These are phyloP conservation scores for Aleadryas rufinucha DNA, from an alignment of 2,113 vertebrate species.

Conservation along the genomic window DNA sequence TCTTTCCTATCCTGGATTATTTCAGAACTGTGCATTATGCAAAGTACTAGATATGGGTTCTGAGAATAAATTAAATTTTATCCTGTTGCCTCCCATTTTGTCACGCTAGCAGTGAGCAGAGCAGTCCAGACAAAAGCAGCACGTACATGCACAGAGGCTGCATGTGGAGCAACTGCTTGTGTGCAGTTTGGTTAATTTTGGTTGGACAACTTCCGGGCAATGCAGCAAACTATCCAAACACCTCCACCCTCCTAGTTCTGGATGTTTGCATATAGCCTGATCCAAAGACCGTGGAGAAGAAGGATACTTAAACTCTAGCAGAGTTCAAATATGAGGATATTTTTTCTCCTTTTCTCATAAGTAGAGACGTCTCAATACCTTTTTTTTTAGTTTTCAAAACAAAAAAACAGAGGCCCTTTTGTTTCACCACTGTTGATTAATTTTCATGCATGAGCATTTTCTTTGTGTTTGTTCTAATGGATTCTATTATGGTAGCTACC, in stretches of 20 bases:
- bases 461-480: conserved; percentile 10
- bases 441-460: background rate
- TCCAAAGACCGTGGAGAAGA: background rate
- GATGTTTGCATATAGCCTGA: background rate
- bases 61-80: background rate
- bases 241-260: background rate
- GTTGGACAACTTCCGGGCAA: background rate
- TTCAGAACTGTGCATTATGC: background rate
- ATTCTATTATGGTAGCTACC: background rate
- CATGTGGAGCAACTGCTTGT: background rate
- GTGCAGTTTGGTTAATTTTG: background rate
- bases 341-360: background rate
- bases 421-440: background rate
- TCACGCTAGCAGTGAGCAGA: background rate
- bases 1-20: background rate
- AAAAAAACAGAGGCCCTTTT: background rate
- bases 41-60: background rate
- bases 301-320: background rate
- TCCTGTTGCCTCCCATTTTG: background rate
- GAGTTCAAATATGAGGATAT: background rate
- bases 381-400: background rate
- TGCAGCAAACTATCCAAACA: background rate
- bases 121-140: background rate
- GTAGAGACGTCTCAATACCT: background rate
- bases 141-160: background rate